Conservation (phyloP, 2,113 vertebrate species). For the Cepphus grylle region DNA sequence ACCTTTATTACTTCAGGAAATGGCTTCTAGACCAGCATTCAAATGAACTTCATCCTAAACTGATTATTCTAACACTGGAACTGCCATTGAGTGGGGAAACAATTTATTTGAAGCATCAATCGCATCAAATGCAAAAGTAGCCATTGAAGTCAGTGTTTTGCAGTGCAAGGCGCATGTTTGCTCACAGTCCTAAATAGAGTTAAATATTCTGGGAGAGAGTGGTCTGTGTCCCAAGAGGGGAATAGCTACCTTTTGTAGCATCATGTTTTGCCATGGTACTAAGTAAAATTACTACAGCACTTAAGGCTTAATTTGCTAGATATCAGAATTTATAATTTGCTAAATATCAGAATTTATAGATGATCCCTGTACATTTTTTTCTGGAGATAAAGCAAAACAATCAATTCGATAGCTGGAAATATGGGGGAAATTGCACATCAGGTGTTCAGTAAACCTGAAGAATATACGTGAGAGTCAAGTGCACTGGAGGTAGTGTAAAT, state of each 20-base stretch:
- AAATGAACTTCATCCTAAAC: constrained; percentile 16
- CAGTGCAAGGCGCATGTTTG: neutral
- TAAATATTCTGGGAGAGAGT: neutral
- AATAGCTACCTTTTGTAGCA: neutral
- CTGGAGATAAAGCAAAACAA: neutral
- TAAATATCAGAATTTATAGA: neutral
- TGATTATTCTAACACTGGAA: neutral
- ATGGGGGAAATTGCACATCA: neutral
- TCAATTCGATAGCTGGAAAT: neutral
- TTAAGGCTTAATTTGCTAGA: neutral
- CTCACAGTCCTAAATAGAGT: neutral
- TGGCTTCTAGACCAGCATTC: neutral
- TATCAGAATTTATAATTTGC: neutral
- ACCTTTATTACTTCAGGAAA: constrained; percentile 5
- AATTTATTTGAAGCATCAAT: neutral
- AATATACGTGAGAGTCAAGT: neutral
- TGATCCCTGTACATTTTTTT: neutral
- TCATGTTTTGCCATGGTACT: neutral
- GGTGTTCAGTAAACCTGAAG: neutral
- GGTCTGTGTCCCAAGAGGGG: neutral
- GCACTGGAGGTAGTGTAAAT: neutral
- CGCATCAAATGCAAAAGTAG: neutral
- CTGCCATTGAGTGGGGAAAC: neutral
- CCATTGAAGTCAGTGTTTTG: neutral
- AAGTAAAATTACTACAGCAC: neutral